Conservation (phyloP, 2,113 vertebrate species). For the Phrynosoma blainvillii region DNA sequence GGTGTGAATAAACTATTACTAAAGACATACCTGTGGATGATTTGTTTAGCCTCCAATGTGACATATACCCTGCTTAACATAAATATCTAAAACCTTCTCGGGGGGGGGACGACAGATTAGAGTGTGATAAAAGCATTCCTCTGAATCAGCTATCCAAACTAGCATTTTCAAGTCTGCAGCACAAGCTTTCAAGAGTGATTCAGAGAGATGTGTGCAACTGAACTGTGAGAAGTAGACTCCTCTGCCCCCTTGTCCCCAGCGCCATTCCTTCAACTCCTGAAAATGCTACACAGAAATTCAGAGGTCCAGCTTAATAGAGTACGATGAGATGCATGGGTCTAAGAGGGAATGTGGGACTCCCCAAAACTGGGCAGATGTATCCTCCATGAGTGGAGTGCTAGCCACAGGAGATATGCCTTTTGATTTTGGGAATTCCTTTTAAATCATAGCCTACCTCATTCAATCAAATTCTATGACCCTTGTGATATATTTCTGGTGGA, state of each 20-base stretch:
- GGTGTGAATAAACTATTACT: neutral
- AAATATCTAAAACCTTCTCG: neutral
- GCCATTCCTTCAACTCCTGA: neutral
- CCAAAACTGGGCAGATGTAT: neutral
- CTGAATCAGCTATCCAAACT: conserved; percentile 18
- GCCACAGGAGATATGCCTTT: neutral
- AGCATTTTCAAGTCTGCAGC: conserved; percentile 21
- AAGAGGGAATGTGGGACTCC: neutral
- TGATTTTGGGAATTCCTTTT: neutral
- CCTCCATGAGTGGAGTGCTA: neutral
- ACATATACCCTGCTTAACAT: neutral
- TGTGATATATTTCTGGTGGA: neutral
- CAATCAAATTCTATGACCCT: neutral
- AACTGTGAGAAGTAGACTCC: neutral
- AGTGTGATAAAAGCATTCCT: conserved; percentile 17
- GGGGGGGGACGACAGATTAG: neutral
- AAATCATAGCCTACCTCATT: neutral
- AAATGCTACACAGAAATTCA: neutral
- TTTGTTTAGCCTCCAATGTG: neutral
- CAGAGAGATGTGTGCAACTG: conserved; percentile 6
- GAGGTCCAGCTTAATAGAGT: neutral
- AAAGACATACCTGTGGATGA: neutral
- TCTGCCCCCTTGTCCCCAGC: neutral
- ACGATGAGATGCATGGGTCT: neutral
- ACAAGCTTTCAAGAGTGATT: conserved; percentile 18